Evolutionary conservation across 2,113 vertebrate species (phyloP).

Genomic region (Vidua chalybeata): DNA sequence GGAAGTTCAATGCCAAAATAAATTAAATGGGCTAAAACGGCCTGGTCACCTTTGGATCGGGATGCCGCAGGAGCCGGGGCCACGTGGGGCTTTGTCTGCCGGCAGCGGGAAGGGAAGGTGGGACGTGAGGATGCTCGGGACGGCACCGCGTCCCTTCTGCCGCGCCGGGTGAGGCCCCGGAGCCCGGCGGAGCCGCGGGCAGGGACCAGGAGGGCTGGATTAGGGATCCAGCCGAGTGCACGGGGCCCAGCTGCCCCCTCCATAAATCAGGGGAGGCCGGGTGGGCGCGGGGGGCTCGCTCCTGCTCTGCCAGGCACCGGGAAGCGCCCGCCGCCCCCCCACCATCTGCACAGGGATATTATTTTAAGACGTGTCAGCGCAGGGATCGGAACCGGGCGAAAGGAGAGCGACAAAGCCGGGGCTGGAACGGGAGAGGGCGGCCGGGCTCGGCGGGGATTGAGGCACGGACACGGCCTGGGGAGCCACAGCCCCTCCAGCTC

Average conservation of each 20-base stretch:
- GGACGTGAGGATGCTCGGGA: fast-evolving
- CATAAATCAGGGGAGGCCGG: not conserved
- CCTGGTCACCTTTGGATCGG: not conserved
- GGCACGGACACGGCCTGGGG: fast-evolving
- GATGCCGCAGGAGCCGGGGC: not conserved
- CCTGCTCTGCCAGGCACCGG: not conserved
- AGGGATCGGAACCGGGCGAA: not conserved
- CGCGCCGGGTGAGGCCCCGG: not conserved
- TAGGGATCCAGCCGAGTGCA: not conserved
- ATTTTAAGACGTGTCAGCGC: slow-evolving; percentile 40
- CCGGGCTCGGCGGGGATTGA: not conserved
- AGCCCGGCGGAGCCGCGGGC: not conserved
- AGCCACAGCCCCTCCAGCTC: not conserved
- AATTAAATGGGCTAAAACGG: not conserved
- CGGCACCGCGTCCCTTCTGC: not conserved
- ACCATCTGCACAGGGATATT: slow-evolving; percentile 30
- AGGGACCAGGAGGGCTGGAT: not conserved
- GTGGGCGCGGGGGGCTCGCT: not conserved
- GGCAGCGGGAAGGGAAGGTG: not conserved
- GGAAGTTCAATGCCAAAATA: not conserved
- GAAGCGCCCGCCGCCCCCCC: not conserved
- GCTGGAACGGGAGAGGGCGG: not conserved
- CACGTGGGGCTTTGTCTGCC: not conserved
- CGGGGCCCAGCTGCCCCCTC: not conserved
- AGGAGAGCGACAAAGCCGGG: not conserved